Base-by-base conservation (phyloP, 2,888 invertebrate species). In the Pyrgus malvae region DNA sequence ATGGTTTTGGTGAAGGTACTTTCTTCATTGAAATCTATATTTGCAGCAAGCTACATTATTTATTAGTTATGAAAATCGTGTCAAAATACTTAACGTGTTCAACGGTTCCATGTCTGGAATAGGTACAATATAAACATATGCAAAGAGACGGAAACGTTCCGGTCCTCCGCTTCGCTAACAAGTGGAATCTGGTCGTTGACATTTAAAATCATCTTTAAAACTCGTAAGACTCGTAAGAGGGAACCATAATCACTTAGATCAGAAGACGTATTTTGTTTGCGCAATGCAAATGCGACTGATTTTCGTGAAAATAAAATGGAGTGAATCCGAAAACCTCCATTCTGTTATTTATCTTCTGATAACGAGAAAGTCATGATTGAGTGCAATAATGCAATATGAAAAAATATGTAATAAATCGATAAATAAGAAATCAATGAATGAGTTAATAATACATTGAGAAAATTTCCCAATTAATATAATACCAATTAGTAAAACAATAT, bases 291-390 rank as follows among this genome's bases (percentile, higher is more conserved):
- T 70, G 60, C 70, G 77, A 77, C 74, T 72, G 61, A 53, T 56
- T 56, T 57, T 70, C 77, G 71, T 73, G 71, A 70, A 76, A 74
- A 74, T 76, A 76, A 77, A 78, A 72, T 66, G 65, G 62, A 64
- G 60, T 58, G 61, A 59, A 62, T 54, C 58, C 59, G 55, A 59
- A 58, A 67, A 66, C 55, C 60, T 58, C 72, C 73, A 31, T 45
- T 31, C 78, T 76, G 81, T 78, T 76, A 76, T 80, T 82, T 77
- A 77, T 78, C 78, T 76, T 79, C 73, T 76, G 80, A 80, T 78
- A 76, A 75, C 76, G 74, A 75, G 66, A n/a, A n/a, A n/a, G n/a
- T n/a, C n/a, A n/a, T 61, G 67, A 78, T 71, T 71, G 70, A 69
- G 65, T 69, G 67, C 65, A 66, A 74, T 67, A 64, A 64, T 65